phyloP scores from a whole-genome alignment of 2,888 invertebrate species.

The Perdita meconis region DNA sequence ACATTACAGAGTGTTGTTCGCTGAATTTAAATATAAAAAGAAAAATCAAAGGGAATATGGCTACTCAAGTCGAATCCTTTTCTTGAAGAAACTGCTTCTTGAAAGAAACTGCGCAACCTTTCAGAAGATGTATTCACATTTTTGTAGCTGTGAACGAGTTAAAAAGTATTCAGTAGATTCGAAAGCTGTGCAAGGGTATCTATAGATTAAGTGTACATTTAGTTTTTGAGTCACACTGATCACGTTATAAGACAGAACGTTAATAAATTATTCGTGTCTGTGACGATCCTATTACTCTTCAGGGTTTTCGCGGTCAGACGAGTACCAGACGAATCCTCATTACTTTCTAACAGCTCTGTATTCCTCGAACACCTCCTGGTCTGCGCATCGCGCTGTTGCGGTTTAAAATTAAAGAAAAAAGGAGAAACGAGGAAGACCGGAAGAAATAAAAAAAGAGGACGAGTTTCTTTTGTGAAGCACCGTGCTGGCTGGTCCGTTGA shows the following conservation, averaged over 20 bases:
- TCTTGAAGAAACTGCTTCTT: too few species aligned
- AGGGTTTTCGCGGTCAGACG: background rate
- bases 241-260: background rate
- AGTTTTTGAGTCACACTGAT: background rate
- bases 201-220: too few species aligned
- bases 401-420: conserved; percentile 20
- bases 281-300: conserved; percentile 11
- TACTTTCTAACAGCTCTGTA: background rate
- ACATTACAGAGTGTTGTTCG: too few species aligned
- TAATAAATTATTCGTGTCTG: conserved; percentile 39
- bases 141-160: too few species aligned
- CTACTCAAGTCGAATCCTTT: too few species aligned
- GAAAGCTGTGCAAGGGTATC: too few species aligned
- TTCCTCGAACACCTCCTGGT: background rate
- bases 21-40: too few species aligned
- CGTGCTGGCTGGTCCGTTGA: background rate
- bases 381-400: background rate
- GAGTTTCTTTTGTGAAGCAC: conserved; percentile 9
- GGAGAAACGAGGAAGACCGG: background rate
- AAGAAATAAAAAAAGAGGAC: background rate
- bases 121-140: too few species aligned
- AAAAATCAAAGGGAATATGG: too few species aligned
- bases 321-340: conserved; percentile 12
- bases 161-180: too few species aligned
- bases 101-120: too few species aligned